phyloP scores from a whole-genome alignment of 1,140 invertebrate genomes.

The Aphelinus atriplicis region DNA sequence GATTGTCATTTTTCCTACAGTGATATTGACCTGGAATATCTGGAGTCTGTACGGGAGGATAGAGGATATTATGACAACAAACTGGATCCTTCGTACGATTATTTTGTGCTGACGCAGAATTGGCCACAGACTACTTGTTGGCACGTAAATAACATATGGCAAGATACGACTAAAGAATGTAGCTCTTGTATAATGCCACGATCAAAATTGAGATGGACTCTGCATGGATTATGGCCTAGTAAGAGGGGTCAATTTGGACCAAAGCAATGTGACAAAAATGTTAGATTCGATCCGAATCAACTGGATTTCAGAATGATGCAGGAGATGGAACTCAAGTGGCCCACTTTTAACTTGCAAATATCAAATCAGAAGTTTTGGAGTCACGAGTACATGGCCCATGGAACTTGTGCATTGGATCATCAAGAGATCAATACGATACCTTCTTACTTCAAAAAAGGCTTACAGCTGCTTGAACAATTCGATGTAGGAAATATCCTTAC shows the following conservation, averaged over 20 bases:
- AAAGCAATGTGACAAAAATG: not conserved
- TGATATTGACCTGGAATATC: no score
- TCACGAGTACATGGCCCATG: conserved; percentile 9
- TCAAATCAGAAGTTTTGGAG: not conserved
- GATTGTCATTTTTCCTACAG: no score
- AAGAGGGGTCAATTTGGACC: not conserved
- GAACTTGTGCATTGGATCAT: not conserved
- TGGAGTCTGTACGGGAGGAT: no score
- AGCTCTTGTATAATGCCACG: not conserved
- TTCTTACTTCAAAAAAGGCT: conserved; percentile 3
- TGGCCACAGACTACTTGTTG: conserved; percentile 17
- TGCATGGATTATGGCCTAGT: conserved; percentile 24
- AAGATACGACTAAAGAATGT: not conserved
- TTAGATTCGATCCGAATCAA: not conserved
- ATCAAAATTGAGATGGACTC: conserved; percentile 1
- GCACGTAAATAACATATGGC: not conserved
- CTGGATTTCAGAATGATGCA: not conserved
- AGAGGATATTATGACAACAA: no score
- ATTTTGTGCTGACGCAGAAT: not conserved
- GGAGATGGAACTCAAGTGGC: not conserved
- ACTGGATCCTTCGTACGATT: not conserved
- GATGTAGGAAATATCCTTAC: conserved; percentile 4
- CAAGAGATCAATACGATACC: not conserved
- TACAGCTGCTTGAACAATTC: not conserved
- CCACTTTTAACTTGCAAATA: not conserved